Conservation (phyloP, 2,113 vertebrate genomes). For the Periophthalmodon schlosseri region DNA sequence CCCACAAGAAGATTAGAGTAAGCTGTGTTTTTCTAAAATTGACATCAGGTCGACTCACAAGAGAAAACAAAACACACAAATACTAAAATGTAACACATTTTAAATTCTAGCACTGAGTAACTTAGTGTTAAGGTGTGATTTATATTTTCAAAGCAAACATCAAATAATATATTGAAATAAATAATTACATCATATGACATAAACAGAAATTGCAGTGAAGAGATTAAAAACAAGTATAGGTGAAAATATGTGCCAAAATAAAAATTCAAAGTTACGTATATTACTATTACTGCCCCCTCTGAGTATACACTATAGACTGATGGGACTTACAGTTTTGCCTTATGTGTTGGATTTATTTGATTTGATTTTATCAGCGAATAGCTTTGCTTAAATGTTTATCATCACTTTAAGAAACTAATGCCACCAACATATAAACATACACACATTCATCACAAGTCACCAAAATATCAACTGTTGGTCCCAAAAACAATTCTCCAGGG, state of each 20-base stretch:
- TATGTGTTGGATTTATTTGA: too few relatives aligned
- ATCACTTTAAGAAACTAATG: not conserved
- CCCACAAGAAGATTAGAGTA: slow-evolving; percentile 39
- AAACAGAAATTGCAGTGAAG: not conserved
- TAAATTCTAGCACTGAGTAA: not conserved
- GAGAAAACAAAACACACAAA: not conserved
- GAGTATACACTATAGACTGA: too few relatives aligned
- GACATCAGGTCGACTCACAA: not conserved
- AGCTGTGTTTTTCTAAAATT: slow-evolving; percentile 35
- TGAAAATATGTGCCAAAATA: too few relatives aligned
- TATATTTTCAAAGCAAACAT: not conserved
- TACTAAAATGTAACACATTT: not conserved
- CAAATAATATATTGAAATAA: not conserved
- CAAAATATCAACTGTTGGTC: not conserved
- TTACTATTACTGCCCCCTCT: too few relatives aligned
- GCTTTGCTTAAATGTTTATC: not conserved
- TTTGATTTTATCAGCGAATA: too few relatives aligned
- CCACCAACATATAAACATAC: not conserved
- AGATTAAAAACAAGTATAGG: not conserved
- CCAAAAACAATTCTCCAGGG: slow-evolving; percentile 10
- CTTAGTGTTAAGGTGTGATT: not conserved
- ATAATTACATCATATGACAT: not conserved
- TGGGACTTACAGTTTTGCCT: too few relatives aligned
- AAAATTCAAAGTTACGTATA: too few relatives aligned
- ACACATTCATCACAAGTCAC: not conserved